A percentile compares a stretch with the other conserved stretches of the same genome.
These are phyloP conservation scores for Patella depressa DNA, from an alignment of 2,888 invertebrate species.

Conservation along the genomic window DNA sequence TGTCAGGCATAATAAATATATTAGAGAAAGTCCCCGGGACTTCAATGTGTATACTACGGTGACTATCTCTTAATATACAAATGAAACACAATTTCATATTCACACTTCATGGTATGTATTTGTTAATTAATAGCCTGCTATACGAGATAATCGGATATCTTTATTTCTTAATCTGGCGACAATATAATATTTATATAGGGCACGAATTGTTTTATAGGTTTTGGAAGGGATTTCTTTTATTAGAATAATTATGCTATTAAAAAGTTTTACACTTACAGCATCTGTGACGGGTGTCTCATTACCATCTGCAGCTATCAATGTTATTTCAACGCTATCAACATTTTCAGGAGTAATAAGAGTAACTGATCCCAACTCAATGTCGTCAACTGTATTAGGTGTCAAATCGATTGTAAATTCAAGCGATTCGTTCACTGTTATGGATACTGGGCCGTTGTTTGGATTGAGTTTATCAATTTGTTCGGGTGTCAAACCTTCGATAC, in stretches of 20 bases:
- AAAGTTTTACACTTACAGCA: neutral
- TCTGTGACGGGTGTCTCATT: neutral
- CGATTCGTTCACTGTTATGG: neutral
- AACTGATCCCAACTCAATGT: neutral
- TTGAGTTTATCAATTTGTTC: neutral
- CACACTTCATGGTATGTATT: too few species aligned
- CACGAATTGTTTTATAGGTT: too few species aligned
- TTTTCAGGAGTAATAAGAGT: neutral
- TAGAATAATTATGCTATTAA: neutral
- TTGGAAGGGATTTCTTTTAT: too few species aligned
- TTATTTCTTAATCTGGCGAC: too few species aligned
- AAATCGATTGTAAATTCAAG: neutral
- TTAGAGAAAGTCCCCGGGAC: too few species aligned
- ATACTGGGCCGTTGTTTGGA: neutral
- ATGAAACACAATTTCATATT: too few species aligned
- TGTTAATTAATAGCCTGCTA: too few species aligned
- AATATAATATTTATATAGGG: too few species aligned
- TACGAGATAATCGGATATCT: too few species aligned
- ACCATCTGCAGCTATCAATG: neutral
- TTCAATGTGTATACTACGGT: too few species aligned
- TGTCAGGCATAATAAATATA: too few species aligned
- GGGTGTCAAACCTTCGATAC: neutral
- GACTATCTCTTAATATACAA: too few species aligned
- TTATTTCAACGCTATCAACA: neutral
- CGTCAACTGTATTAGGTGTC: neutral